These are phyloP conservation scores for Diplodus sargus DNA, from an alignment of 2,797 vertebrate genomes.

Conservation along the genomic window DNA sequence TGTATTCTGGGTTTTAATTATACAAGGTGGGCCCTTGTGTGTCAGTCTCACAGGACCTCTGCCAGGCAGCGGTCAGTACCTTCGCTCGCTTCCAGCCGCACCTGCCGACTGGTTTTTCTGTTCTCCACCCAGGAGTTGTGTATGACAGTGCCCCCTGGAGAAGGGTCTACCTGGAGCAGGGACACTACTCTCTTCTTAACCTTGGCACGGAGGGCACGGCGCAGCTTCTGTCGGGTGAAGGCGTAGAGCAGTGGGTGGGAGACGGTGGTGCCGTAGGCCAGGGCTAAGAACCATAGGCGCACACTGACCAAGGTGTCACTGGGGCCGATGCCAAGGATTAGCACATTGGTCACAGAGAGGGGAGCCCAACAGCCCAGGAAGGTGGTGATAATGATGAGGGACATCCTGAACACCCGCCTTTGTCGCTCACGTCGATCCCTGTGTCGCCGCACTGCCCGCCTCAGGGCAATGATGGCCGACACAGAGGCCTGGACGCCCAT, in stretches of 20 bases:
- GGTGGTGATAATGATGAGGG: conserved; percentile 85
- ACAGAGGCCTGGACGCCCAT: conserved; percentile 86
- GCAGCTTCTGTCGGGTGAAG: conserved; percentile 86
- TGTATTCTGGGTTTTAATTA: conserved; percentile 49
- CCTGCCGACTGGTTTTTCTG: conserved; percentile 77
- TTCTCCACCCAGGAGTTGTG: conserved; percentile 91
- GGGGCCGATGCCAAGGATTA: conserved; percentile 85
- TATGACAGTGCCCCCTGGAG: conserved; percentile 85
- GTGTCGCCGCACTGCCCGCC: conserved; percentile 82
- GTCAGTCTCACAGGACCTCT: conserved; percentile 80
- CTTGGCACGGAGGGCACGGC: conserved; percentile 84
- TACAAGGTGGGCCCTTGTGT: neutral
- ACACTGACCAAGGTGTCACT: conserved; percentile 80
- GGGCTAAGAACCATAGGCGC: conserved; percentile 86
- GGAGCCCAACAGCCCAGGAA: conserved; percentile 87
- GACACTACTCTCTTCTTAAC: conserved; percentile 88
- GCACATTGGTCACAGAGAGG: conserved; percentile 84
- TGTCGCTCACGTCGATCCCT: conserved; percentile 85
- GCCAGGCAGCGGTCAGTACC: conserved; percentile 86
- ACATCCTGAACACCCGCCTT: conserved; percentile 84
- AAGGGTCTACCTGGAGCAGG: conserved; percentile 87
- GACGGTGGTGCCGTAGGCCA: conserved; percentile 86
- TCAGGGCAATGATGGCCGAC: conserved; percentile 86
- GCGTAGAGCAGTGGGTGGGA: conserved; percentile 86
- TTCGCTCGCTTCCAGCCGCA: conserved; percentile 83